These are phyloP conservation scores for Diphyllodes magnificus DNA, from an alignment of 2,113 vertebrate genomes.

Conservation along the genomic window DNA sequence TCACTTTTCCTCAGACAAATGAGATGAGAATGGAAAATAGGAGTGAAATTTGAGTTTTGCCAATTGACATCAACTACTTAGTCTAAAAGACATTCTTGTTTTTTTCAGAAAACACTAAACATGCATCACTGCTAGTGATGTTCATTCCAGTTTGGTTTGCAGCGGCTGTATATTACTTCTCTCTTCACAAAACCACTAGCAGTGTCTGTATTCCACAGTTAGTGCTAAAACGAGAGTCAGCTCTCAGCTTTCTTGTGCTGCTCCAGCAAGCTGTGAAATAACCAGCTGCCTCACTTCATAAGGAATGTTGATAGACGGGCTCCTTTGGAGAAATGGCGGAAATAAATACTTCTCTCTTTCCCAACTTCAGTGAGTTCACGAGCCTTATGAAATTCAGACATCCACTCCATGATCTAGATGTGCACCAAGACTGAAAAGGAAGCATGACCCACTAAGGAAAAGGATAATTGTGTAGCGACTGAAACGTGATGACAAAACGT, in stretches of 20 bases:
- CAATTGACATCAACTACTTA: background rate
- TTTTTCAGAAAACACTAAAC: background rate
- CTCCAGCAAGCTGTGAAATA: constrained; percentile 44
- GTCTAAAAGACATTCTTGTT: background rate
- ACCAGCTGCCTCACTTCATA: background rate
- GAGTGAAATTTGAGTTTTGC: background rate
- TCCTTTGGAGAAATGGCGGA: background rate
- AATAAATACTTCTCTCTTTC: background rate
- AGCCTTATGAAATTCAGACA: background rate
- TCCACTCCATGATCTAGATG: background rate
- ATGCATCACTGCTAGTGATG: background rate
- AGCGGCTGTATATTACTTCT: background rate
- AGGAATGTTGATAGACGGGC: background rate
- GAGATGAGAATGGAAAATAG: background rate
- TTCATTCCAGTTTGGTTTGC: background rate
- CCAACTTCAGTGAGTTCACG: background rate
- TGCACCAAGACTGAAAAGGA: background rate
- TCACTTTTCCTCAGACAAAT: background rate
- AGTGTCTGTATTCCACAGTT: background rate
- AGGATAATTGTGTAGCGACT: background rate
- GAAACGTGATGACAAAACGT: constrained; percentile 26
- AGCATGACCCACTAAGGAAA: background rate
- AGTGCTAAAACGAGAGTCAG: background rate
- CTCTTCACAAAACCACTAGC: background rate
- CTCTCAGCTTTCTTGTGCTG: background rate